phyloP scores from a whole-genome alignment of 2,797 vertebrate species.

The Cynodonichthys magdalenae region DNA sequence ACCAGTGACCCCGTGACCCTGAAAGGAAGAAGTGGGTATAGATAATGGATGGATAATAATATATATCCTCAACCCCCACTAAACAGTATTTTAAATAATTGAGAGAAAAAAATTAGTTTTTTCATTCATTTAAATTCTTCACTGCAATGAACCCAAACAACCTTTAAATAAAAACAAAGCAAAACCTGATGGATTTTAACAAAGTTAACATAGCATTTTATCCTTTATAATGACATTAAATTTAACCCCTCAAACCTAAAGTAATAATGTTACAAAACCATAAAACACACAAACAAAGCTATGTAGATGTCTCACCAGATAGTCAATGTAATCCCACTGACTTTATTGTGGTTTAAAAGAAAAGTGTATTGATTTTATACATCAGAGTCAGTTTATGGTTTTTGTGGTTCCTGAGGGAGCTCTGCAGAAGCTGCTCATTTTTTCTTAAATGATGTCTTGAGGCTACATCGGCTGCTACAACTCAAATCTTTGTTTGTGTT shows the following conservation, averaged over 20 bases:
- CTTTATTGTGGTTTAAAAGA: neutral
- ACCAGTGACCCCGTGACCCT: too few species aligned
- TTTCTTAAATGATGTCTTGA: constrained; percentile 3
- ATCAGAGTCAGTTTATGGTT: neutral
- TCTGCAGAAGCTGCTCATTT: constrained; percentile 11
- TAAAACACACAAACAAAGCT: neutral
- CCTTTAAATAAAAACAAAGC: constrained; percentile 3
- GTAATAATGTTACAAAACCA: neutral
- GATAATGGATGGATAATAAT: too few species aligned
- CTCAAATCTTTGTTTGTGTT: neutral
- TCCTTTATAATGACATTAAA: neutral
- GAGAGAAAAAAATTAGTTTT: neutral
- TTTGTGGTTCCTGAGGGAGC: constrained; percentile 4
- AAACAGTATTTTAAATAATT: neutral
- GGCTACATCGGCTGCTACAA: neutral
- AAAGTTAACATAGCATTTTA: neutral
- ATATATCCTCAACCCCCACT: too few species aligned
- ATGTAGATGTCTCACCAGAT: neutral
- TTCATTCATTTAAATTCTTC: neutral
- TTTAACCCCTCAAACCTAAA: neutral
- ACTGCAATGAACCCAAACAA: neutral
- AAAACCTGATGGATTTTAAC: neutral
- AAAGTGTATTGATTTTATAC: neutral
- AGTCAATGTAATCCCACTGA: neutral
- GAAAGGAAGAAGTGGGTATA: too few species aligned